Evolutionary conservation across 2,888 invertebrate species (phyloP).

Genomic region (Latheticus oryzae): DNA sequence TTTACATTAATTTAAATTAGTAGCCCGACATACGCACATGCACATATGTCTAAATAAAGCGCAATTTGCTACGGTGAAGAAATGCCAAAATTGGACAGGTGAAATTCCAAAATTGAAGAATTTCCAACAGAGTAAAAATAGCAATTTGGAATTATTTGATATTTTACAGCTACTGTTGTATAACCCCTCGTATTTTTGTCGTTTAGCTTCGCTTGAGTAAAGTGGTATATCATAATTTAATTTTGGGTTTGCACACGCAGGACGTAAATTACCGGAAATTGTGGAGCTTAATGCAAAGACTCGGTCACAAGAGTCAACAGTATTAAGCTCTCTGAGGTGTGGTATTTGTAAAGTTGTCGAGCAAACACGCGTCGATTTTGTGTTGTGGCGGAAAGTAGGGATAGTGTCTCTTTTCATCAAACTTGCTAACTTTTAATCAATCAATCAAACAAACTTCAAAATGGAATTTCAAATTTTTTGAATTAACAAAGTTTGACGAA

Average conservation of each 20-base stretch:
- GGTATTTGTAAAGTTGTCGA: slow-evolving; percentile 30
- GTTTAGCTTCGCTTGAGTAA: too few relatives aligned
- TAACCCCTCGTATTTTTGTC: too few relatives aligned
- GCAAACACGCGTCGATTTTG: slow-evolving; percentile 30
- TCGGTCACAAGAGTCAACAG: slow-evolving; percentile 41
- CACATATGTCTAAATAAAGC: slow-evolving; percentile 29
- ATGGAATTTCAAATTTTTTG: slow-evolving; percentile 5
- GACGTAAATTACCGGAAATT: slow-evolving; percentile 49
- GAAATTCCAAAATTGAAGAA: too few relatives aligned
- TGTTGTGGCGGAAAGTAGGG: neutral
- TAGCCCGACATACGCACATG: slow-evolving; percentile 22
- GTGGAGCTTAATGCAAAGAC: slow-evolving; percentile 41
- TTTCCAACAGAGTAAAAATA: too few relatives aligned
- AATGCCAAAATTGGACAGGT: too few relatives aligned
- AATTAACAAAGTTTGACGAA: too few relatives aligned
- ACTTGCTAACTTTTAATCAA: slow-evolving; percentile 6
- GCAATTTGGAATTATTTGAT: too few relatives aligned
- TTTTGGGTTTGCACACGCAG: slow-evolving; percentile 46
- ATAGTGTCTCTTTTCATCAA: neutral
- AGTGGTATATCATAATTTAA: slow-evolving; percentile 43
- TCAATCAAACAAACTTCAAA: slow-evolving; percentile 6
- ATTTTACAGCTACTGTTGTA: too few relatives aligned
- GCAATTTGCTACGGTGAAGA: neutral
- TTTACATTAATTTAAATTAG: slow-evolving; percentile 45
- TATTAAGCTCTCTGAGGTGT: slow-evolving; percentile 30